Conservation (phyloP, 2,797 vertebrate species). For the Rhincodon typus region DNA sequence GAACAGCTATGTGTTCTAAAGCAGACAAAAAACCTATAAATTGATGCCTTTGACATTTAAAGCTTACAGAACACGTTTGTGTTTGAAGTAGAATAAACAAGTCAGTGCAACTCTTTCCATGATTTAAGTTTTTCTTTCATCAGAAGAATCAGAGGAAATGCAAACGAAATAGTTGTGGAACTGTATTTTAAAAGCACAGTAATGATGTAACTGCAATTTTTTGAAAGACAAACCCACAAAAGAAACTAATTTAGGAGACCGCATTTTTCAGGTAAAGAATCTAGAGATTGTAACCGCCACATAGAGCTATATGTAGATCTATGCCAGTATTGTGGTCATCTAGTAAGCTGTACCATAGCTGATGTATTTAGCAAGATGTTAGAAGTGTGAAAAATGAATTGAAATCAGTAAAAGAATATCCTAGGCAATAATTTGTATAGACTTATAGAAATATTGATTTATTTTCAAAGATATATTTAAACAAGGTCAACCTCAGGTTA, state of each 20-base stretch:
- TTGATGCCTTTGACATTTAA: background rate
- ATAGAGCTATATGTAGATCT: background rate
- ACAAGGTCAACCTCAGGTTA: background rate
- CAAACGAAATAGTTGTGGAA: conserved; percentile 15
- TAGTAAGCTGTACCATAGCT: background rate
- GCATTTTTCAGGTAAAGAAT: conserved; percentile 27
- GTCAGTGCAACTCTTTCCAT: conserved; percentile 28
- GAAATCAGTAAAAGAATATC: background rate
- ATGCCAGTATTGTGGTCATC: conserved; percentile 14
- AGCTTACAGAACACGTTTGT: background rate
- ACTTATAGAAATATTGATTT: background rate
- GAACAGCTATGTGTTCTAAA: background rate
- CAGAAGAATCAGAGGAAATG: background rate
- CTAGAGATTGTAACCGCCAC: background rate
- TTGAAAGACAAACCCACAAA: conserved; percentile 26
- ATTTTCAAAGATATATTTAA: background rate
- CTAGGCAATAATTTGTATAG: background rate
- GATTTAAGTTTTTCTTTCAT: conserved; percentile 9
- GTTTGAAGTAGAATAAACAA: background rate
- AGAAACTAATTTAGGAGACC: conserved; percentile 20
- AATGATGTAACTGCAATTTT: background rate
- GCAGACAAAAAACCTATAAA: background rate
- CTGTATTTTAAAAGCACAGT: background rate
- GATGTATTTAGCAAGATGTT: background rate
- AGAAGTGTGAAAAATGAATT: background rate